Conservation (phyloP, 2,797 vertebrate genomes). For the Serranus cabrilla region DNA sequence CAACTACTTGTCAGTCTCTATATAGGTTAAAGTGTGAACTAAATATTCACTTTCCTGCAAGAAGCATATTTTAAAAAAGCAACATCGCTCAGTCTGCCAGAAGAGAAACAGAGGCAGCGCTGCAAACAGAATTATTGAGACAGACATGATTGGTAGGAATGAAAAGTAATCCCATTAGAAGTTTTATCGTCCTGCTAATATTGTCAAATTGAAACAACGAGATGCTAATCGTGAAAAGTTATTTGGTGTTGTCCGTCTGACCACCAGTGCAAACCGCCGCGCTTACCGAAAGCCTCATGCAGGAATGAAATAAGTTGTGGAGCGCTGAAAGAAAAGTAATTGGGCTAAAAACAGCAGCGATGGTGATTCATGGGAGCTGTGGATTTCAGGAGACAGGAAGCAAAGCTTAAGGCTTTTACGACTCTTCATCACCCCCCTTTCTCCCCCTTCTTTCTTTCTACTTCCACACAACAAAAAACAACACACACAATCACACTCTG, state of each 20-base stretch:
- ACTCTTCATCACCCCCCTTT: constrained; percentile 22
- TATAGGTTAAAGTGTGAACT: not conserved
- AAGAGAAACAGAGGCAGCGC: not conserved
- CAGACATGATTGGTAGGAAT: not conserved
- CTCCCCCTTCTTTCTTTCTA: not conserved
- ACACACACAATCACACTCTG: constrained; percentile 37
- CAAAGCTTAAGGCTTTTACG: constrained; percentile 53
- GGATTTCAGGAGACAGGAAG: constrained; percentile 44
- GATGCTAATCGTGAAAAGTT: not conserved
- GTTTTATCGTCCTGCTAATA: constrained; percentile 16
- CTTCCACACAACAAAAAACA: constrained; percentile 35
- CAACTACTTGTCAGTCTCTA: too few species aligned
- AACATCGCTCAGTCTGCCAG: constrained; percentile 1
- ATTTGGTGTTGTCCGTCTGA: constrained; percentile 14
- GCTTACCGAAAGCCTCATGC: not conserved
- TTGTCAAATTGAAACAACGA: constrained; percentile 18
- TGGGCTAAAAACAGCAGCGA: constrained; percentile 25
- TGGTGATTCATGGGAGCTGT: constrained; percentile 53
- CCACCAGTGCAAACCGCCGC: not conserved
- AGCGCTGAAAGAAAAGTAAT: constrained; percentile 41
- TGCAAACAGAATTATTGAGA: constrained; percentile 27
- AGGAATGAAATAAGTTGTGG: constrained; percentile 28
- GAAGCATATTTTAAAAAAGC: not conserved
- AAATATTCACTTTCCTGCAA: constrained; percentile 6
- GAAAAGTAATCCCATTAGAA: constrained; percentile 9